These are phyloP conservation scores for Sturnus vulgaris DNA, from an alignment of 2,113 vertebrate species.

Conservation along the genomic window DNA sequence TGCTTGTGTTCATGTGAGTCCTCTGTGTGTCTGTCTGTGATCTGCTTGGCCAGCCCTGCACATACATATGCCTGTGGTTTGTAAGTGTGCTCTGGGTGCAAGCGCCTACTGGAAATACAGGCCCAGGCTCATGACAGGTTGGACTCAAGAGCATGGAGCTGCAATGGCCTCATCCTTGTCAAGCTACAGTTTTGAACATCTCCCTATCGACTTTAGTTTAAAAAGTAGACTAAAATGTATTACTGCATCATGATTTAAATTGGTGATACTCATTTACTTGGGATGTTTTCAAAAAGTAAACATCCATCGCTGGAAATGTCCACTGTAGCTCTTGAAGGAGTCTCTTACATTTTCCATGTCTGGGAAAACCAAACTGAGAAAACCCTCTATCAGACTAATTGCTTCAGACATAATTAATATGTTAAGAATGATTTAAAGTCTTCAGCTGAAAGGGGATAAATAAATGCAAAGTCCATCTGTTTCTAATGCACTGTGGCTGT, in stretches of 20 bases:
- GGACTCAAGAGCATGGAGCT: not conserved
- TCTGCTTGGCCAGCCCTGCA: not conserved
- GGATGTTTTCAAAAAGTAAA: not conserved
- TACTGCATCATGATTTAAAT: not conserved
- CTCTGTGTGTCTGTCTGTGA: not conserved
- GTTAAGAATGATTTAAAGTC: not conserved
- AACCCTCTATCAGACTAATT: not conserved
- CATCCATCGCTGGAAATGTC: not conserved
- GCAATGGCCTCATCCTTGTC: fast-evolving
- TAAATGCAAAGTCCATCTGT: not conserved
- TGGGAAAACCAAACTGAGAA: not conserved
- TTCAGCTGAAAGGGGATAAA: not conserved
- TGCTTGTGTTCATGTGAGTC: not conserved
- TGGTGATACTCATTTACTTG: not conserved
- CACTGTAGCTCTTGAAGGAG: not conserved
- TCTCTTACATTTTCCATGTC: not conserved
- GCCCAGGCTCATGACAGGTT: not conserved
- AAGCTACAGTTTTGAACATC: not conserved
- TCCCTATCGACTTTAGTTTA: not conserved
- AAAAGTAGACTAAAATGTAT: not conserved
- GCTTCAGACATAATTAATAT: not conserved
- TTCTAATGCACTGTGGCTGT: not conserved
- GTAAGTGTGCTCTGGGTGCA: not conserved
- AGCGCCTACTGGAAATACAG: not conserved
- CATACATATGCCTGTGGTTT: fast-evolving